Base-by-base conservation (phyloP, 2,797 vertebrate species). In the Calcarius lapponicus region DNA sequence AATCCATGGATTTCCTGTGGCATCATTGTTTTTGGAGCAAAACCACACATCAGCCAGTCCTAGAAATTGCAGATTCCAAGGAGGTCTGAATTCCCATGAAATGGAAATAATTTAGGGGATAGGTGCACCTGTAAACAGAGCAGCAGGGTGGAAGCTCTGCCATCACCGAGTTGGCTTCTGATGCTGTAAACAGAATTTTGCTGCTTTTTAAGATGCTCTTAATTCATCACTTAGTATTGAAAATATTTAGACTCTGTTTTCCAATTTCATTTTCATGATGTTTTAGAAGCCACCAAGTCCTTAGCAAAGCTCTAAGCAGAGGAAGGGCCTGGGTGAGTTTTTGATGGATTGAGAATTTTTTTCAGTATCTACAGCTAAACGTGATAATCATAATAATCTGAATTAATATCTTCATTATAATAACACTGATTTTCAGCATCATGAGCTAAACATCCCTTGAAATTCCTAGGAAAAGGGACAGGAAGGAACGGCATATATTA, bases 1-100 rank as follows among this genome's bases (percentile, higher is more conserved):
- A 2, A 26, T 6, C 31, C n/a, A 9, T 0, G 0, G 5, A 2
- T 16, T 53, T 43, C 31, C 79, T 22, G 20, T 2, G 9, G 26
- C 2, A 6, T 48, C 8, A 3, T 21, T 36, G n/a, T n/a, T 32
- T 78, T 70, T 26, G 14, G 10, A 34, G 7, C 54, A 51, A 40
- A 75, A 11, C 8, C 28, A 32, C 6, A 3, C 42, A 13, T 13
- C 2, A 10, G 12, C 24, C 42, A 50, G 24, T 13, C 22, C 57
- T 1, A 16, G 9, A 32, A 81, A 28, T 4, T 26, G 31, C 76
- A 66, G 18, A 47, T 42, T 60, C 34, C 58, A 48, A 70, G 7
- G 20, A 21, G 11, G 29, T 1, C n/a, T 25, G 36, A 60, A 80
- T 10, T 64, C 3, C 83, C 36, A 28, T 1, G 13, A 58, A 87